Conservation (phyloP, 2,113 vertebrate genomes). For the Deroptyus accipitrinus region DNA sequence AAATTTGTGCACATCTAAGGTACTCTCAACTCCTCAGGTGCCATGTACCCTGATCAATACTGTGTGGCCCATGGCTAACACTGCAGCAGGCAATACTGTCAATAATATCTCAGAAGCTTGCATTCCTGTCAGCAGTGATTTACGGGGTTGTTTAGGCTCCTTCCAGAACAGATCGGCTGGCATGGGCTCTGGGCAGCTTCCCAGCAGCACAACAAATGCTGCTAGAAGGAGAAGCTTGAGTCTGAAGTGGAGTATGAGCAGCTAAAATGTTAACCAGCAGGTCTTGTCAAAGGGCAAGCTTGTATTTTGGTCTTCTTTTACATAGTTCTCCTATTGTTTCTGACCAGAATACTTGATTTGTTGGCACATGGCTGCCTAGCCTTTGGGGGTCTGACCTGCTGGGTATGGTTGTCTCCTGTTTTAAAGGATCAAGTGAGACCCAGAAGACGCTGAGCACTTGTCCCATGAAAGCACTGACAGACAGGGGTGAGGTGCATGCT, state of each 20-base stretch:
- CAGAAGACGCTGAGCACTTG: neutral
- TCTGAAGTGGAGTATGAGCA: neutral
- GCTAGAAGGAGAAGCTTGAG: neutral
- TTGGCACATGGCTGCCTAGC: neutral
- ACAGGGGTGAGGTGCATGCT: neutral
- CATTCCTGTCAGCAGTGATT: conserved; percentile 3
- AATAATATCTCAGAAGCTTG: neutral
- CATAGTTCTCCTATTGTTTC: neutral
- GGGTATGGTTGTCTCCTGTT: neutral
- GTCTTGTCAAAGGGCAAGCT: neutral
- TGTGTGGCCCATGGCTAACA: neutral
- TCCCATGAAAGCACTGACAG: neutral
- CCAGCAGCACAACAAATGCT: neutral
- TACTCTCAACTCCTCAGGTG: neutral
- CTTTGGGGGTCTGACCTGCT: neutral
- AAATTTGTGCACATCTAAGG: neutral
- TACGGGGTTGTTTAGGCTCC: neutral
- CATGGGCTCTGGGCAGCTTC: neutral
- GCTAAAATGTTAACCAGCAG: neutral
- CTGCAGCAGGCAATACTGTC: neutral
- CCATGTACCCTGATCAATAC: neutral
- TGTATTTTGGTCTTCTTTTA: neutral
- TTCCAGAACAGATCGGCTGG: neutral
- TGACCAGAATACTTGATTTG: neutral
- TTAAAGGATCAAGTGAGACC: neutral